Evolutionary conservation across 2,797 vertebrate species (phyloP), one percentile per base, ranked within the genome.

Genomic region (Sebastes minor): DNA sequence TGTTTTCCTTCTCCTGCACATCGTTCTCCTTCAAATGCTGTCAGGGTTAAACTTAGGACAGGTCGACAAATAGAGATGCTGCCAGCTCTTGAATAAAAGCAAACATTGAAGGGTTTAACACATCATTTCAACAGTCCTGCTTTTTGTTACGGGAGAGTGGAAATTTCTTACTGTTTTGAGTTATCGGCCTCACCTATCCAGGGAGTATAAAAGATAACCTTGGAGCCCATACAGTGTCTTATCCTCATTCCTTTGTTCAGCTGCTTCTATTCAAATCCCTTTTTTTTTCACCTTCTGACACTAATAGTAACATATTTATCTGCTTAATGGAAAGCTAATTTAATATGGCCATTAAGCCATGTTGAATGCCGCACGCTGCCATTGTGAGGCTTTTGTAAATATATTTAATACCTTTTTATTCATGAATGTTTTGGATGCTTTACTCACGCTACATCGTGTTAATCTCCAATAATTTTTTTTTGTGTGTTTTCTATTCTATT

Each of bases 131-230:
- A 49, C 56, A 56, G 30, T 61, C 18, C 52, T 59, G 7, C 11
- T 62, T 84, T 88, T 88, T 84, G 55, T 88, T 28, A 49, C 28
- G 10, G 38, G 23, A 55, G 68, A 80, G 63, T 74, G 32, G 32
- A 82, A 52, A 75, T 75, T 23, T 87, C 55, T 80, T 73, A 5
- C 18, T 60, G 52, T 76, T 76, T 22, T 67, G 55, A 83, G 71
- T 68, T 61, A 38, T 28, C 68, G 59, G 59, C 85, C 53, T 81
- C 28, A 77, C 27, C 28, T 73, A 80, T 78, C 57, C 38, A 53
- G n/a, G 20, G 5, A 80, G 60, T 65, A 87, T 73, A 90, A 87
- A 88, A 77, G 66, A 76, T 80, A 84, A 74, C 88, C 90, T 93
- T 91, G 87, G 57, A 82, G 64, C 78, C 55, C 68, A 53, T 81